phyloP scores from a whole-genome alignment of 2,113 vertebrate genomes.

The Passer domesticus region DNA sequence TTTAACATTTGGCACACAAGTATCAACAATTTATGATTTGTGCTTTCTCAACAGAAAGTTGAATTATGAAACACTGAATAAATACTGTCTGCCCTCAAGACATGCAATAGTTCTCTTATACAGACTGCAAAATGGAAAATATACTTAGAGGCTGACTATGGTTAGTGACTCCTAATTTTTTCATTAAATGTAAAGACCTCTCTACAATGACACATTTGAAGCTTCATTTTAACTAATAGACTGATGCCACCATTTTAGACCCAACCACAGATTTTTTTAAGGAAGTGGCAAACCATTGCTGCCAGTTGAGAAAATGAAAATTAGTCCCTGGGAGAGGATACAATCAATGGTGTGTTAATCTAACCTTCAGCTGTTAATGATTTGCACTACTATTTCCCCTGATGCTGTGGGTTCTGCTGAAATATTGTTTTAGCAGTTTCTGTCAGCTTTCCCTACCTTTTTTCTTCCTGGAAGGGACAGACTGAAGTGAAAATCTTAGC shows the following conservation, averaged over 20 bases:
- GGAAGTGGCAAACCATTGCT: slow-evolving; percentile 65
- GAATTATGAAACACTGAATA: slow-evolving; percentile 45
- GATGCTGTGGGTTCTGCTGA: slow-evolving; percentile 63
- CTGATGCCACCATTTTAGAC: slow-evolving; percentile 45
- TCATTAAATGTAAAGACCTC: slow-evolving; percentile 41
- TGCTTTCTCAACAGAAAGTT: background rate
- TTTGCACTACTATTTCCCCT: slow-evolving; percentile 69
- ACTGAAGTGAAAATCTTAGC: slow-evolving; percentile 26
- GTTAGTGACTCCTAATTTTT: slow-evolving; percentile 42
- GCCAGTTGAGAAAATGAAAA: slow-evolving; percentile 73
- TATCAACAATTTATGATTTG: slow-evolving; percentile 12
- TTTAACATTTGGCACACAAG: background rate
- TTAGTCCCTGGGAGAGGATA: slow-evolving; percentile 74
- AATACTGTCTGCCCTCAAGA: slow-evolving; percentile 40
- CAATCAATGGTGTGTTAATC: slow-evolving; percentile 72
- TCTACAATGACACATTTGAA: slow-evolving; percentile 46
- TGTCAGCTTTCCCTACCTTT: slow-evolving; percentile 48
- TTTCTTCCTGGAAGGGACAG: slow-evolving; percentile 35
- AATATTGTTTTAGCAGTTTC: slow-evolving; percentile 73
- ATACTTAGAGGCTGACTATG: slow-evolving; percentile 9
- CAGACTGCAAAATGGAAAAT: slow-evolving; percentile 54
- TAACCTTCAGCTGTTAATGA: slow-evolving; percentile 80
- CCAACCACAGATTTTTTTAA: slow-evolving; percentile 63
- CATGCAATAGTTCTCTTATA: slow-evolving; percentile 9
- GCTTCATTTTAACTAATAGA: slow-evolving; percentile 50